phyloP scores from a whole-genome alignment of 2,113 vertebrate genomes.

The Prionailurus bengalensis region DNA sequence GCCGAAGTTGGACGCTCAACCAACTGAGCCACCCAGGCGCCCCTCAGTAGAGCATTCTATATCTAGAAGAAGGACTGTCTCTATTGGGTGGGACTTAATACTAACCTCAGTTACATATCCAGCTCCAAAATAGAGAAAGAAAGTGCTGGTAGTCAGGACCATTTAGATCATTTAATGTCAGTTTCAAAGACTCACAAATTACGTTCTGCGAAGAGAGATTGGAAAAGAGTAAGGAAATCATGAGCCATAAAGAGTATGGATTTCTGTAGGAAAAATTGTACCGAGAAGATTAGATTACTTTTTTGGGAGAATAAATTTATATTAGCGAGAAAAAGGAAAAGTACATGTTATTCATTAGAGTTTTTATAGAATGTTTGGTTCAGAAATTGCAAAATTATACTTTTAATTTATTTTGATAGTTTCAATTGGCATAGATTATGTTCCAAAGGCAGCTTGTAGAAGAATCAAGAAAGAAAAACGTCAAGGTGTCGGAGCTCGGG shows the following conservation, averaged over 20 bases:
- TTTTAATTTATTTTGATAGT: constrained; percentile 64
- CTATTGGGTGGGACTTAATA: neutral
- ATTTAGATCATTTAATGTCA: neutral
- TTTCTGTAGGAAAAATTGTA: constrained; percentile 10
- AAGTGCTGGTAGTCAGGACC: neutral
- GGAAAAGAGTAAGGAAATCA: neutral
- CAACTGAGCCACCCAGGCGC: too few relatives aligned
- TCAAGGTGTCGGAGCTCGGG: constrained; percentile 12
- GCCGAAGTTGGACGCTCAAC: too few relatives aligned
- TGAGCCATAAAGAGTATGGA: neutral
- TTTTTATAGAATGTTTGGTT: constrained; percentile 52
- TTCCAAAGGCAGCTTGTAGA: constrained; percentile 21
- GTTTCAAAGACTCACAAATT: constrained; percentile 38
- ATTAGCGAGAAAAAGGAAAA: constrained; percentile 54
- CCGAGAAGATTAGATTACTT: constrained; percentile 55
- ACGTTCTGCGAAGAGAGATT: neutral
- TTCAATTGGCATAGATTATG: constrained; percentile 29
- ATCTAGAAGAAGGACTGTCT: neutral
- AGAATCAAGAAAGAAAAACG: constrained; percentile 21
- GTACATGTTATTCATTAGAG: constrained; percentile 53
- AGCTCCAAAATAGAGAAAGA: neutral
- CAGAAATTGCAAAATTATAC: constrained; percentile 50
- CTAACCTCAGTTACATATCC: constrained; percentile 20
- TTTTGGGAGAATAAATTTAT: constrained; percentile 26
- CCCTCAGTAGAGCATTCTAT: neutral